These are phyloP conservation scores for Borostomias antarcticus DNA, from an alignment of 2,797 vertebrate genomes.

Conservation along the genomic window DNA sequence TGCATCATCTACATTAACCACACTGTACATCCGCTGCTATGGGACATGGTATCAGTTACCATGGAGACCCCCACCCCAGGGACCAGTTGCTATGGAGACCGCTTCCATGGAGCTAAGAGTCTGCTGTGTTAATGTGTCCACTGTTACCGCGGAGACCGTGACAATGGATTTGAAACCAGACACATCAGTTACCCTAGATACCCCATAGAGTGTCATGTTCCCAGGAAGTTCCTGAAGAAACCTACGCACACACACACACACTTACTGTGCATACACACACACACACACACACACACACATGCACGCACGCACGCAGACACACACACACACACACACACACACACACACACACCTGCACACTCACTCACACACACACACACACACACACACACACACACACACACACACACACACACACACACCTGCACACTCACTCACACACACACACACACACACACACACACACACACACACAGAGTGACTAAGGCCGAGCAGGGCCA, in stretches of 20 bases:
- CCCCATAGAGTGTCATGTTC: conserved; percentile 32
- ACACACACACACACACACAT: conserved; percentile 10
- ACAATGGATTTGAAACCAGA: conserved; percentile 31
- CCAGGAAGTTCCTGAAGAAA: conserved; percentile 19
- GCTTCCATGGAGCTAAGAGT: conserved; percentile 27
- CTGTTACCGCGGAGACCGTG: conserved; percentile 30
- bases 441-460: background rate
- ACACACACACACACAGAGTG: background rate
- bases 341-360: background rate
- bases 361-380: background rate
- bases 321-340: background rate
- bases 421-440: background rate
- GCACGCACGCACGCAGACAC: background rate
- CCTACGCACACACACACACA: conserved; percentile 6
- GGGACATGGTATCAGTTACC: conserved; percentile 13
- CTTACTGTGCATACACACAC: too few relatives aligned
- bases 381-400: background rate
- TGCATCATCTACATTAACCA: conserved; percentile 1
- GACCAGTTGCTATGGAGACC: conserved; percentile 54
- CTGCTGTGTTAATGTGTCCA: conserved; percentile 29
- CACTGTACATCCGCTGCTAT: conserved; percentile 31
- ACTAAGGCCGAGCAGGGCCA: conserved; percentile 1
- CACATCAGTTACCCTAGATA: conserved; percentile 50
- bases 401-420: conserved; percentile 9
- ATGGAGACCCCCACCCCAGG: conserved; percentile 35